These are phyloP conservation scores for Drosophila histrio DNA, from an alignment of 2,888 invertebrate genomes.

Conservation along the genomic window DNA sequence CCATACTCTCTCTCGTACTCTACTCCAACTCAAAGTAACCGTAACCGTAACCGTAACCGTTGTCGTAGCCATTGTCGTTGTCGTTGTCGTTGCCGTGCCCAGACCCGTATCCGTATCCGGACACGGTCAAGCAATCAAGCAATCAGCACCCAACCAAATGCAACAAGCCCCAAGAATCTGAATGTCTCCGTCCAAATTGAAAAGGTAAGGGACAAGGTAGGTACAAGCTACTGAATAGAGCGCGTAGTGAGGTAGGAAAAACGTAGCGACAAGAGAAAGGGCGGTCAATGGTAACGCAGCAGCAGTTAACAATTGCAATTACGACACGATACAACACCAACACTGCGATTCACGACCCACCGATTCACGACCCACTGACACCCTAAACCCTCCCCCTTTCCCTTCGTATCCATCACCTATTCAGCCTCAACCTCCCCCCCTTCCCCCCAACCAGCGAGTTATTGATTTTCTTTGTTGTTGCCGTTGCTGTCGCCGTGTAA, in stretches of 20 bases:
- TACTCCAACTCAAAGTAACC: too few species aligned
- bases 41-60: neutral
- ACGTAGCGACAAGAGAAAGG: neutral
- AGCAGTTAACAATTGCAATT: constrained; percentile 72
- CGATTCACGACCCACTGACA: constrained; percentile 21
- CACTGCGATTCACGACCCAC: neutral
- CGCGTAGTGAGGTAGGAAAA: neutral
- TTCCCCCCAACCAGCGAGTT: constrained; percentile 39
- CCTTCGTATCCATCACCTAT: too few species aligned
- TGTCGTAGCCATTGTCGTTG: neutral
- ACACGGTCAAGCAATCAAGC: constrained; percentile 41
- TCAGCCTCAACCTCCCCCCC: neutral
- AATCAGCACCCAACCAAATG: constrained; percentile 42
- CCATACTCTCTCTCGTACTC: neutral
- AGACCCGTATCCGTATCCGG: constrained; percentile 19
- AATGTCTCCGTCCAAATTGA: constrained; percentile 18
- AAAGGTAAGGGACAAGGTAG: neutral
- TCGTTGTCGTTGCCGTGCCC: neutral
- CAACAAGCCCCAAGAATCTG: constrained; percentile 41
- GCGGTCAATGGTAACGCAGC: constrained; percentile 23
- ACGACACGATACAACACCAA: constrained; percentile 46
- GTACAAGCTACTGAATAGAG: neutral
- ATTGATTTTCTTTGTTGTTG: constrained; percentile 49
- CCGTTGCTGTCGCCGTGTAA: constrained; percentile 60
- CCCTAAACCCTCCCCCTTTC: constrained; percentile 17